Evolutionary conservation across 2,888 invertebrate species (phyloP).

Genomic region (Phortica okadai): DNA sequence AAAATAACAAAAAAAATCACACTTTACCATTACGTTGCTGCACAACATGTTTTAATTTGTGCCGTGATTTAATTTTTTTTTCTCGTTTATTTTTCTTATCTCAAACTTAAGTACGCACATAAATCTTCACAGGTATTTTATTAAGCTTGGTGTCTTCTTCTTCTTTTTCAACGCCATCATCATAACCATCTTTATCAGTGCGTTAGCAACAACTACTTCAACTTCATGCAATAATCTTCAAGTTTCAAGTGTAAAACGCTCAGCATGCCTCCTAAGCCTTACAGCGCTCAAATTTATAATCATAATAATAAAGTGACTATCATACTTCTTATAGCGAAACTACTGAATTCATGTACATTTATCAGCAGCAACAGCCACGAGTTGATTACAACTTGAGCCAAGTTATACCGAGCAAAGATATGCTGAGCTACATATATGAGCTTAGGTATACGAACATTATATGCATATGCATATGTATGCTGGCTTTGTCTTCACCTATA

Average conservation of each 20-base stretch:
- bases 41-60: background rate
- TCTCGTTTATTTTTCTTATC: background rate
- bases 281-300: conserved; percentile 57
- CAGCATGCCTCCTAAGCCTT: conserved; percentile 37
- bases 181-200: background rate
- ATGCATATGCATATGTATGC: background rate
- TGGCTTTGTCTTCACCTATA: conserved; percentile 43
- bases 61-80: background rate
- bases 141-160: conserved; percentile 56
- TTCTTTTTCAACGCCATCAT: background rate
- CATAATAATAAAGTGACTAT: conserved; percentile 33
- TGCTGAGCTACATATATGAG: background rate
- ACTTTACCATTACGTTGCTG: too few relatives aligned
- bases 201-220: background rate
- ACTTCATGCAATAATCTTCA: conserved; percentile 65
- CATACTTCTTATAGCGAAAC: conserved; percentile 44
- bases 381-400: background rate
- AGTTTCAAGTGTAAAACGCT: conserved; percentile 54
- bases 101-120: conserved; percentile 46
- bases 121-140: conserved; percentile 67
- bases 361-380: conserved; percentile 45
- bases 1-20: too few relatives aligned
- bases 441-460: background rate
- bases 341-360: conserved; percentile 70
- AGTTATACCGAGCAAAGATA: conserved; percentile 2